Conservation (phyloP, 1,140 invertebrate species). For the Sycophaga agraensis region DNA sequence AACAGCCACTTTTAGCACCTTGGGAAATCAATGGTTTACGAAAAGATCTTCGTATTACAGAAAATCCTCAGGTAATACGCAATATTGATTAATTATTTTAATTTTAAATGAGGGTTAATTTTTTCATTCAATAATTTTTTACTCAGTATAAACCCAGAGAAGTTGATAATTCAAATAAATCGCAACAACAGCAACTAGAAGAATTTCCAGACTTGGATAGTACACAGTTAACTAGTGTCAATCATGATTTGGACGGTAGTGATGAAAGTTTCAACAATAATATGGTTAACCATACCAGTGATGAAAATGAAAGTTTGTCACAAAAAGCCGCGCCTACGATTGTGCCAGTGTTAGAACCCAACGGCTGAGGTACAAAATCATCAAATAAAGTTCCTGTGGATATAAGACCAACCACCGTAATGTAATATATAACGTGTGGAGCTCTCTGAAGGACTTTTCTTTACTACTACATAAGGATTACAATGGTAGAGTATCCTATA, state of each 20-base stretch:
- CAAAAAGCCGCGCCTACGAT: slow-evolving; percentile 40
- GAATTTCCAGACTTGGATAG: slow-evolving; percentile 39
- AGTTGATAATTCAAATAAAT: slow-evolving; percentile 34
- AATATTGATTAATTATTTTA: too few relatives aligned
- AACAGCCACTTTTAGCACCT: slow-evolving; percentile 51
- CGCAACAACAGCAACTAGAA: slow-evolving; percentile 17
- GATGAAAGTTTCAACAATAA: slow-evolving; percentile 53
- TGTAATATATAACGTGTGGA: neutral
- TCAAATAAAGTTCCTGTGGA: slow-evolving; percentile 9
- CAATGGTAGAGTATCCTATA: slow-evolving; percentile 5
- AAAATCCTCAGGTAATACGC: slow-evolving; percentile 61
- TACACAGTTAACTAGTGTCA: slow-evolving; percentile 48
- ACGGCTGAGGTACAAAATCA: slow-evolving; percentile 44
- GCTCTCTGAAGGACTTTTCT: neutral
- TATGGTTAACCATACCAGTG: slow-evolving; percentile 32
- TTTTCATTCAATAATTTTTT: too few relatives aligned
- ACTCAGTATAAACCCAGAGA: slow-evolving; percentile 43
- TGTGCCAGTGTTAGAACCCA: slow-evolving; percentile 49
- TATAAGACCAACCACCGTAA: slow-evolving; percentile 6
- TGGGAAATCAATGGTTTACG: slow-evolving; percentile 55
- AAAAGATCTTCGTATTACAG: slow-evolving; percentile 56
- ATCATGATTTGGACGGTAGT: slow-evolving; percentile 46
- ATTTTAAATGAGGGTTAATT: too few relatives aligned
- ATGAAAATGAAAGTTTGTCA: slow-evolving; percentile 31
- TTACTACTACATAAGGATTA: neutral